Base-by-base conservation (phyloP, 2,113 vertebrate species). In the Larimichthys polyactis region DNA sequence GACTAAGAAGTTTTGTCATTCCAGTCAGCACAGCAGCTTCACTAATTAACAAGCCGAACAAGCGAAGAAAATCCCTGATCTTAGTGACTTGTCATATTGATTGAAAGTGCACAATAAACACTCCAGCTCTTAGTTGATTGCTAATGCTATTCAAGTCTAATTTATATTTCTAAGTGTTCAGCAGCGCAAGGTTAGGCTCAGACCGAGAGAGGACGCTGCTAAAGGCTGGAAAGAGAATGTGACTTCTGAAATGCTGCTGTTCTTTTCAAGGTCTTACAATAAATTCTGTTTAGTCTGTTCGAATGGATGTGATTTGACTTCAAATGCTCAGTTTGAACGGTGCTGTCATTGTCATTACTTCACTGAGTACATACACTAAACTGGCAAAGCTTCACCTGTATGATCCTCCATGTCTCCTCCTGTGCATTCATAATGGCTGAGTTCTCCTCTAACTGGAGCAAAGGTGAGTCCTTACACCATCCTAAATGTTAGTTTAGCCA, bases 81-180 rank as follows among this genome's bases (percentile, higher is more conserved):
- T 76, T 22, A 43, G 66, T 24, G 69, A 83, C 74, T 77, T 83
- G 89, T 81, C 84, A 87, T 74, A 83, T 70, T 90, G 90, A 93
- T 90, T 91, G 71, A 90, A 80, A 72, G 70, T 65, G 74, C 75
- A 88, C 78, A 80, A 79, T 86, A 87, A 90, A 91, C 68, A 85
- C 55, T 49, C 11, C 3, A 17, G 87, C 89, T 86, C 78, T 91
- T 86, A 91, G 89, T 20, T 82, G 85, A 90, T 89, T 93, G 79
- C 72, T 75, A 71, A 82, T 74, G 73, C 71, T 79, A 71, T 74
- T 78, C 63, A 2, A 72, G 60, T 24, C 62, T 88, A 65, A 87
- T 90, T 83, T 89, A 78, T 79, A 81, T 78, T 65, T 79, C 32
- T 40, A 67, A 60, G 75, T 17, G 67, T 54, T 86, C 63, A 57